A percentile compares a stretch with the other conserved stretches of the same genome.
Evolutionary conservation across 2,797 vertebrate species (phyloP).

Genomic region (Ctenopoma multispine): DNA sequence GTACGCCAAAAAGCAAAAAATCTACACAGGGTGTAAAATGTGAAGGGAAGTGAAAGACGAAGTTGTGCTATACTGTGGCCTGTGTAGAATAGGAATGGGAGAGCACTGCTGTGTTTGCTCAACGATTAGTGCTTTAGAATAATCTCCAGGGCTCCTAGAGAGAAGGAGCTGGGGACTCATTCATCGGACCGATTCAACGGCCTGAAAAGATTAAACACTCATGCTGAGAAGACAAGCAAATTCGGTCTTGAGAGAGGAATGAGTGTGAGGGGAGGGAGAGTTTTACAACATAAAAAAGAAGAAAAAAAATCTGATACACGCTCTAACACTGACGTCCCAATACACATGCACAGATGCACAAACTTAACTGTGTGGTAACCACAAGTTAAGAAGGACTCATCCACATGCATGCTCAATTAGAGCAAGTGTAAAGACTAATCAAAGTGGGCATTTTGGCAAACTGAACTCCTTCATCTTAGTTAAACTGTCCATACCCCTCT

Average conservation of each 20-base stretch:
- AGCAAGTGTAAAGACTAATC: slow-evolving; percentile 82
- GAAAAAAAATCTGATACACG: slow-evolving; percentile 60
- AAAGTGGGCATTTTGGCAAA: slow-evolving; percentile 82
- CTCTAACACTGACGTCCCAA: slow-evolving; percentile 62
- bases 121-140: slow-evolving; percentile 99
- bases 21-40: slow-evolving; percentile 73
- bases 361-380: slow-evolving; percentile 57
- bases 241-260: slow-evolving; percentile 95
- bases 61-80: slow-evolving; percentile 95
- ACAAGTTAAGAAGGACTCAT: slow-evolving; percentile 57
- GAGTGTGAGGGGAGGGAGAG: slow-evolving; percentile 86
- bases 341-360: slow-evolving; percentile 70
- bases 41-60: slow-evolving; percentile 79
- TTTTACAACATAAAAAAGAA: slow-evolving; percentile 62
- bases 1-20: slow-evolving; percentile 75
- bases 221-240: slow-evolving; percentile 99
- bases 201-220: slow-evolving; percentile 99
- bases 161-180: slow-evolving; percentile 97
- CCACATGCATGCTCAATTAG: slow-evolving; percentile 83
- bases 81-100: slow-evolving; percentile 94
- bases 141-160: slow-evolving; percentile 98
- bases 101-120: slow-evolving; percentile 99
- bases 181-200: slow-evolving; percentile 98
- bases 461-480: slow-evolving; percentile 83
- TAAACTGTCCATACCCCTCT: slow-evolving; percentile 80